These are phyloP conservation scores for Camelus dromedarius DNA, from an alignment of 2,113 vertebrate species.

Conservation along the genomic window DNA sequence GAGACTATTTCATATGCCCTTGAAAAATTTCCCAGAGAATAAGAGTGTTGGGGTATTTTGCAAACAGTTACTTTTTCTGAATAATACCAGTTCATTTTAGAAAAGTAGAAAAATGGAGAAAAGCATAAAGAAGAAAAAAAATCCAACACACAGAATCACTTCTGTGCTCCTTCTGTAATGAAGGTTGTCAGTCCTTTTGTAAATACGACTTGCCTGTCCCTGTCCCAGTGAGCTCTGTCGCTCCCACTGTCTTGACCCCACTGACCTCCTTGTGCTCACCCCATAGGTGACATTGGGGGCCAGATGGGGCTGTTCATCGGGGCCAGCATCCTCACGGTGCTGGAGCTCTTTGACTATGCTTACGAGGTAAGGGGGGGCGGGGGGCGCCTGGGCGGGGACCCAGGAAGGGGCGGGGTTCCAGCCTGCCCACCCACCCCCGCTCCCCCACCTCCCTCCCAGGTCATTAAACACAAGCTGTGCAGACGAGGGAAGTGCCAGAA, in stretches of 20 bases:
- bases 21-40: background rate
- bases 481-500: constrained; percentile 93
- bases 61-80: constrained; percentile 15
- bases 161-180: background rate
- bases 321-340: constrained; percentile 97
- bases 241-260: background rate
- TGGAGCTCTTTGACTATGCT: constrained; percentile 98
- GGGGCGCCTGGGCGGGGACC: background rate
- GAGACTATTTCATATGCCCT: background rate
- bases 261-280: constrained; percentile 7
- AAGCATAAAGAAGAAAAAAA: constrained; percentile 32
- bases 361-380: constrained; percentile 92
- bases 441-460: constrained; percentile 84
- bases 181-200: background rate
- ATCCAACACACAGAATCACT: background rate
- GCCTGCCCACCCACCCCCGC: background rate
- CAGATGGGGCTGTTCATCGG: constrained; percentile 99
- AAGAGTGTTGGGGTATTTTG: constrained; percentile 1
- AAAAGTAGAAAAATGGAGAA: constrained; percentile 34
- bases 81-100: constrained; percentile 17
- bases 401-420: background rate
- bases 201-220: background rate
- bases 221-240: background rate
- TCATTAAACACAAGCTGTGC: constrained; percentile 97
- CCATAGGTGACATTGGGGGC: constrained; percentile 97